Conservation (phyloP, 2,113 vertebrate genomes). For the Sceloporus undulatus region DNA sequence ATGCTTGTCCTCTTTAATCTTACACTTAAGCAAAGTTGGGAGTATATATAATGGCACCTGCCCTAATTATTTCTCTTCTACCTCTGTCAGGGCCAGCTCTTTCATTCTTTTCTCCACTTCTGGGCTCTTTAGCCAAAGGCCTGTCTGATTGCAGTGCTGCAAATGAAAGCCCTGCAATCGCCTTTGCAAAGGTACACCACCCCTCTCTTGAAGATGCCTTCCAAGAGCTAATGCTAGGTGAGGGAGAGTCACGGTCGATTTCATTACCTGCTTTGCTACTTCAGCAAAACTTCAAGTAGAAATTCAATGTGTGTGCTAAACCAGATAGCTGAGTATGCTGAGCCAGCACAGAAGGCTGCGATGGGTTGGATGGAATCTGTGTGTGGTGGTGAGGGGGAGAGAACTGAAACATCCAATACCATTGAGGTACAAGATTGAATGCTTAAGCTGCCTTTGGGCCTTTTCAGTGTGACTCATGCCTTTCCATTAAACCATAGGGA, state of each 20-base stretch:
- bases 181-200: neutral
- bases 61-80: too few relatives aligned
- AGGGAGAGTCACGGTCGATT: neutral
- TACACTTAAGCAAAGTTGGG: too few relatives aligned
- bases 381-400: rapidly evolving
- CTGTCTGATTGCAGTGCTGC: neutral
- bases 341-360: neutral
- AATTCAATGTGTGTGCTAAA: conserved; percentile 7
- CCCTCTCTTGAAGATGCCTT: neutral
- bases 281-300: conserved; percentile 7
- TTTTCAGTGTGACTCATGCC: neutral
- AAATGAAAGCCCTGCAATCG: neutral
- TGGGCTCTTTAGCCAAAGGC: neutral
- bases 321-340: neutral
- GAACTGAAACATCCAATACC: neutral
- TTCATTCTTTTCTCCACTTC: too few relatives aligned
- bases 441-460: neutral
- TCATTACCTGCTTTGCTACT: neutral
- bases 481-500: neutral
- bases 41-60: too few relatives aligned
- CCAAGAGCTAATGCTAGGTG: neutral
- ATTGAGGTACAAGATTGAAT: neutral
- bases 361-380: neutral
- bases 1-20: too few relatives aligned
- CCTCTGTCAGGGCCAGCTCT: too few relatives aligned